Conservation (phyloP, 2,888 invertebrate genomes). For the Rhagonycha lutea region DNA sequence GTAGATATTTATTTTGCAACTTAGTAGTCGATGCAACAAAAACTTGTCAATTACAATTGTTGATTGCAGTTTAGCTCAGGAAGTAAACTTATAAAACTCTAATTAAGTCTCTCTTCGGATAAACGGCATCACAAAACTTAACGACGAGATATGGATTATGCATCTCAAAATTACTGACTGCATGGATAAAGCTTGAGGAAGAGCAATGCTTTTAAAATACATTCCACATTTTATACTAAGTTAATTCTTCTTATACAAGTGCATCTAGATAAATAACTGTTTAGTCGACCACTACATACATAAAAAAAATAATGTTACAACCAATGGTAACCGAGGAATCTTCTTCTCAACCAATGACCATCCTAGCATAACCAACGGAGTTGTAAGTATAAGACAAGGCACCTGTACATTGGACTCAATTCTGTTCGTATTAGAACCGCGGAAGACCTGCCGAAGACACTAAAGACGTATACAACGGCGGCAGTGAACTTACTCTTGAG, state of each 20-base stretch:
- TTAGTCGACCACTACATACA: slow-evolving; percentile 39
- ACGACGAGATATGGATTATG: background rate
- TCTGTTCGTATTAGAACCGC: slow-evolving; percentile 45
- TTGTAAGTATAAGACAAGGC: slow-evolving; percentile 50
- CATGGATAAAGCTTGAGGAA: background rate
- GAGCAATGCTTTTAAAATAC: slow-evolving; percentile 1
- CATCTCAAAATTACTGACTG: background rate
- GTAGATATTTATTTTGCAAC: background rate
- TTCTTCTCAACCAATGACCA: slow-evolving; percentile 49
- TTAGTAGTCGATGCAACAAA: background rate
- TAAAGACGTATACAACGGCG: slow-evolving; percentile 31
- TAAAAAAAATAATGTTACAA: slow-evolving; percentile 41
- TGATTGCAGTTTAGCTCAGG: background rate
- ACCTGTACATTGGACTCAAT: slow-evolving; percentile 51
- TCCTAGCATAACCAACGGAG: slow-evolving; percentile 43
- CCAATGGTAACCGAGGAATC: slow-evolving; percentile 46
- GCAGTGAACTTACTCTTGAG: slow-evolving; percentile 41
- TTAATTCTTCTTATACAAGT: slow-evolving; percentile 29
- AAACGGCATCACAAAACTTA: background rate
- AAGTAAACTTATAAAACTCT: background rate
- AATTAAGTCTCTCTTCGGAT: background rate
- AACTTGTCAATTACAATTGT: background rate
- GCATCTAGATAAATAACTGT: slow-evolving; percentile 45
- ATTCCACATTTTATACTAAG: slow-evolving; percentile 19
- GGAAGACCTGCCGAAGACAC: slow-evolving; percentile 39